Percentiles rank a stretch among this genome's conserved stretches.
Conservation (phyloP, 2,113 vertebrate species). For the Dasyprocta punctata region DNA sequence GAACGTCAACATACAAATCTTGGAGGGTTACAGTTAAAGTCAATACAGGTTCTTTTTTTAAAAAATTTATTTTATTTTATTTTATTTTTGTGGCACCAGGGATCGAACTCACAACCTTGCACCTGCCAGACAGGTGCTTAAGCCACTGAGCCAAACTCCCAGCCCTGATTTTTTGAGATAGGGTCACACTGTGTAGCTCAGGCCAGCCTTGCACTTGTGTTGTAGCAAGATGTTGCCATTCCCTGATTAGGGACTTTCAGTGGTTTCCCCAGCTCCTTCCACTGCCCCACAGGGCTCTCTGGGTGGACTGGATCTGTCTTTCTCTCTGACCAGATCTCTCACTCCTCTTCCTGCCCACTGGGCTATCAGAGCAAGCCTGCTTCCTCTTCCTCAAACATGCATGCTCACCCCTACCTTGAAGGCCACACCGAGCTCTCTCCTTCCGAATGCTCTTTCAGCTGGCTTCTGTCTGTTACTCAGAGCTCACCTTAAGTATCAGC, state of each 20-base stretch:
- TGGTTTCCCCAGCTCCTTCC: background rate
- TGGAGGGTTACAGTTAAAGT: background rate
- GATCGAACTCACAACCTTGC: too few species aligned
- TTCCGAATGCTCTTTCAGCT: background rate
- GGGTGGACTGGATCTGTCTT: background rate
- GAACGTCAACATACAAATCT: background rate
- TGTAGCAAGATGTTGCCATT: background rate
- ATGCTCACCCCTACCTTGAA: fast-evolving
- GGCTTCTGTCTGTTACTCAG: background rate
- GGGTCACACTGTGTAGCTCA: too few species aligned
- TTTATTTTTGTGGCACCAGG: too few species aligned
- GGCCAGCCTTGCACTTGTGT: too few species aligned
- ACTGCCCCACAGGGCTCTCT: fast-evolving
- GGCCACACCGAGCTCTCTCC: background rate
- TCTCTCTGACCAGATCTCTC: background rate
- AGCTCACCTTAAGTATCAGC: background rate
- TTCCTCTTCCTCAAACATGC: background rate
- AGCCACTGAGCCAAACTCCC: too few species aligned
- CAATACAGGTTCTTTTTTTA: background rate
- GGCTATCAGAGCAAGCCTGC: background rate
- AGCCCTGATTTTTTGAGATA: too few species aligned
- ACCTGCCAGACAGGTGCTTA: too few species aligned
- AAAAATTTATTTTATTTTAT: too few species aligned
- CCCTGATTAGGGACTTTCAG: background rate
- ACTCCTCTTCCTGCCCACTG: background rate